Conservation (phyloP, 2,888 invertebrate genomes). For the Dynastes tityus region DNA sequence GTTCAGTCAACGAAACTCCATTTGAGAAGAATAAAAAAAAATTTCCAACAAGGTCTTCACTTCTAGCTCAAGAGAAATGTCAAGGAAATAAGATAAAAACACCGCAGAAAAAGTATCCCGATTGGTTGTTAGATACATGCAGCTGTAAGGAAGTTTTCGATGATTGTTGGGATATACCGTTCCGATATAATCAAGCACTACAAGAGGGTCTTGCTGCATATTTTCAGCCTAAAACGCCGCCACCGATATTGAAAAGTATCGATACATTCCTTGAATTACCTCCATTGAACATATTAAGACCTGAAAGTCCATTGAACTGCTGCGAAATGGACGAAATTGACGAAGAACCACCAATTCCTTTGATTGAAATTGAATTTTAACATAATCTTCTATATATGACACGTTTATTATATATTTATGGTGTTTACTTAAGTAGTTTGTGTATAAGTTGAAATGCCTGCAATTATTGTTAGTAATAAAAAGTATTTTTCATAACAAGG, state of each 20-base stretch:
- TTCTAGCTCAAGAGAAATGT: constrained; percentile 46
- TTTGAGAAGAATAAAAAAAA: constrained; percentile 17
- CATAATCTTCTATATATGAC: background rate
- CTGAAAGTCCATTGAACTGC: background rate
- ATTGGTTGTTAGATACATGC: constrained; percentile 56
- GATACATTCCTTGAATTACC: constrained; percentile 34
- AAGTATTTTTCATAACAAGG: too few relatives aligned
- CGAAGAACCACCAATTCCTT: constrained; percentile 17
- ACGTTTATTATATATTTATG: constrained; percentile 23
- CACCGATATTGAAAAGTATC: constrained; percentile 26
- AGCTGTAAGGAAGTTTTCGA: constrained; percentile 56
- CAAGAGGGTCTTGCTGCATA: constrained; percentile 22
- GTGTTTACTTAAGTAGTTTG: constrained; percentile 3
- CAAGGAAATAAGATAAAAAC: constrained; percentile 44
- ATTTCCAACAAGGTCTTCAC: constrained; percentile 45
- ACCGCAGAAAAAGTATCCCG: constrained; percentile 46
- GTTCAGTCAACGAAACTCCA: constrained; percentile 57
- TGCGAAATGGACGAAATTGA: constrained; percentile 25
- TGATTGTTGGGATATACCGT: constrained; percentile 52
- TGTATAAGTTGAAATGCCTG: background rate
- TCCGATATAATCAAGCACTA: background rate
- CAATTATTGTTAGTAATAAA: background rate
- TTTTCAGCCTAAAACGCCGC: constrained; percentile 48
- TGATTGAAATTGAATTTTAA: constrained; percentile 38
- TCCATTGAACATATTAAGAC: background rate